These are phyloP conservation scores for Celastrina argiolus DNA, from an alignment of 2,888 invertebrate species.

Conservation along the genomic window DNA sequence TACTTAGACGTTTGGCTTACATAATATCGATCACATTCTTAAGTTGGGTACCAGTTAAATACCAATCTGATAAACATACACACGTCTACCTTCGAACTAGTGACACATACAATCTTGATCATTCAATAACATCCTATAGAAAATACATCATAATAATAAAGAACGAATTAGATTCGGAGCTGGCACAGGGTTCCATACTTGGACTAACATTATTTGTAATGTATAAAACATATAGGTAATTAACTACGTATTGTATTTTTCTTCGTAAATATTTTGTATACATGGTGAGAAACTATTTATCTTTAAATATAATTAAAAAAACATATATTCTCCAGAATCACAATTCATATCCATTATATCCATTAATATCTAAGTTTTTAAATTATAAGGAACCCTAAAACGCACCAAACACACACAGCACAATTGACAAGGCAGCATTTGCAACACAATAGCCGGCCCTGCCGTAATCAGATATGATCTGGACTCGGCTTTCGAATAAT, in stretches of 20 bases:
- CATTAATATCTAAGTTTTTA: neutral
- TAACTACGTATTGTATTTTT: too few relatives aligned
- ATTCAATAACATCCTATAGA: slow-evolving; percentile 10
- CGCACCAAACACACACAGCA: neutral
- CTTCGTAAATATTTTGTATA: too few relatives aligned
- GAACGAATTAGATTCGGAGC: neutral
- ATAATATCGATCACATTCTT: neutral
- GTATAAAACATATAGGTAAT: neutral
- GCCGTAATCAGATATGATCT: slow-evolving; percentile 18
- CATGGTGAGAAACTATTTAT: too few relatives aligned
- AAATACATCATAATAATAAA: slow-evolving; percentile 1
- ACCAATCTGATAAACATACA: slow-evolving; percentile 18
- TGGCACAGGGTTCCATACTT: neutral
- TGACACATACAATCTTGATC: neutral
- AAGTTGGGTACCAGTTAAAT: slow-evolving; percentile 2
- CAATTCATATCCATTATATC: too few relatives aligned
- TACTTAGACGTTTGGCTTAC: neutral
- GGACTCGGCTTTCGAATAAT: slow-evolving; percentile 20
- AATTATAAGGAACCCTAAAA: slow-evolving; percentile 6
- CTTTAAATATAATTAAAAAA: too few relatives aligned
- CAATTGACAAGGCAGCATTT: slow-evolving; percentile 21
- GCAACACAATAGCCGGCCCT: slow-evolving; percentile 11
- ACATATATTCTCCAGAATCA: too few relatives aligned
- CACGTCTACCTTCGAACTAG: neutral
- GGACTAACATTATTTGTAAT: neutral